phyloP scores from a whole-genome alignment of 2,797 vertebrate species.

The Rallus crepitans region DNA sequence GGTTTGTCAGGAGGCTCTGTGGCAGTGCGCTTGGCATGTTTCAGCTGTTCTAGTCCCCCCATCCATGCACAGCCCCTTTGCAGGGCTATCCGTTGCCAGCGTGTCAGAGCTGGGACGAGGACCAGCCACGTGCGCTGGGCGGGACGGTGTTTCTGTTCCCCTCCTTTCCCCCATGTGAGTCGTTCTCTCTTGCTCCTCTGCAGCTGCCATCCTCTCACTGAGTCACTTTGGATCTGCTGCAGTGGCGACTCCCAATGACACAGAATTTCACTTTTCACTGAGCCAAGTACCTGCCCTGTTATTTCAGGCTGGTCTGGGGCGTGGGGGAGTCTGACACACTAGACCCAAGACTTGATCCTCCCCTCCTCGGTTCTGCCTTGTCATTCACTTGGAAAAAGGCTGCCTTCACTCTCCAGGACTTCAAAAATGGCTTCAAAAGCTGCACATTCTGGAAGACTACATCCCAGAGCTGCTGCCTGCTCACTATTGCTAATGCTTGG shows the following conservation, averaged over 20 bases:
- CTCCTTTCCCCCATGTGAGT: not conserved
- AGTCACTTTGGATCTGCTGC: not conserved
- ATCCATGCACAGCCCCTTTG: not conserved
- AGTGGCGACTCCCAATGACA: not conserved
- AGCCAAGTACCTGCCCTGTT: not conserved
- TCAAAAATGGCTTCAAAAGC: not conserved
- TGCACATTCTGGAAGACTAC: not conserved
- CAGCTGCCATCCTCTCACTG: not conserved
- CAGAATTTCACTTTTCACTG: not conserved
- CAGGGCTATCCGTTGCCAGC: not conserved
- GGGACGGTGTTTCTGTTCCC: not conserved
- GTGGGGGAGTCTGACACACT: not conserved
- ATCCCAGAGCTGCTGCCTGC: not conserved
- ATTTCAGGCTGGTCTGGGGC: not conserved
- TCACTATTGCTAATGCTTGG: not conserved
- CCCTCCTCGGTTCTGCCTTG: not conserved
- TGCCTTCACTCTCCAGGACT: not conserved
- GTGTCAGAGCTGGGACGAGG: not conserved
- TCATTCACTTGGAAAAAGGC: not conserved
- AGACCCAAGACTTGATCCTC: not conserved
- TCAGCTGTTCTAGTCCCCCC: not conserved
- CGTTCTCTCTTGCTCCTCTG: not conserved
- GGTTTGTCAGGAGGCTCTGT: rapidly evolving
- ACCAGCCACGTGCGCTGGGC: not conserved
- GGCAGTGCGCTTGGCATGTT: not conserved